Base-by-base conservation (phyloP, 2,888 invertebrate species). In the Bembecia ichneumoniformis region DNA sequence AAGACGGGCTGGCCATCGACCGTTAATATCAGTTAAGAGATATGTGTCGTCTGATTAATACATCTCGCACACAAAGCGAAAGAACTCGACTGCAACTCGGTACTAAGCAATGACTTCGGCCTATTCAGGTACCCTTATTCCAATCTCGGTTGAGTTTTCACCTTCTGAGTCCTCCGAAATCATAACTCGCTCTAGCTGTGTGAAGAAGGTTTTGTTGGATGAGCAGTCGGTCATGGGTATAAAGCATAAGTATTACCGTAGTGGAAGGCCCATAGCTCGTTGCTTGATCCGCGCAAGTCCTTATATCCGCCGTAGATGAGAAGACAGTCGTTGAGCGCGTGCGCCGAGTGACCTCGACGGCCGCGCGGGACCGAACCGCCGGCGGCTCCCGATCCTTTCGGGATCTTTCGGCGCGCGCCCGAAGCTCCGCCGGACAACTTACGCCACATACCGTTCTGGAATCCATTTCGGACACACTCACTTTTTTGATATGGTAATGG, bases 231-330 rank as follows among this genome's bases (percentile, higher is more conserved):
- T n/a, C n/a, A n/a, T n/a, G n/a, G 17, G 17, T 17, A 3, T 28
- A 28, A 28, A 28, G 20, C 20, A 28, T 7, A 28, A 7, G 40
- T 40, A 64, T 64, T 77, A 95, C 96, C 94, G 58, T 95, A 94
- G 76, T 94, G 93, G 70, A 94, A 96, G 2, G 92, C 93, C 96
- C 96, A 96, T 3, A 96, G 82, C 73, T 96, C 96, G 49, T 92
- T 91, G 14, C 93, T 93, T 44, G 96, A 95, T 5, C 96, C 96
- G 50, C 92, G 88, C 54, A 96, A 81, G 73, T 96, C 96, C 68
- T 93, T 92, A 77, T 95, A 96, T 3, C 96, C 96, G 3, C 96
- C 96, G 75, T 95, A 96, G 56, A 96, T 89, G 53, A 95, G 89
- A 91, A 96, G 93, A 59, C 91, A 89, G 58, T 93, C 93, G 53